Evolutionary conservation across 2,113 vertebrate species (phyloP).

Genomic region (Uria aalge): DNA sequence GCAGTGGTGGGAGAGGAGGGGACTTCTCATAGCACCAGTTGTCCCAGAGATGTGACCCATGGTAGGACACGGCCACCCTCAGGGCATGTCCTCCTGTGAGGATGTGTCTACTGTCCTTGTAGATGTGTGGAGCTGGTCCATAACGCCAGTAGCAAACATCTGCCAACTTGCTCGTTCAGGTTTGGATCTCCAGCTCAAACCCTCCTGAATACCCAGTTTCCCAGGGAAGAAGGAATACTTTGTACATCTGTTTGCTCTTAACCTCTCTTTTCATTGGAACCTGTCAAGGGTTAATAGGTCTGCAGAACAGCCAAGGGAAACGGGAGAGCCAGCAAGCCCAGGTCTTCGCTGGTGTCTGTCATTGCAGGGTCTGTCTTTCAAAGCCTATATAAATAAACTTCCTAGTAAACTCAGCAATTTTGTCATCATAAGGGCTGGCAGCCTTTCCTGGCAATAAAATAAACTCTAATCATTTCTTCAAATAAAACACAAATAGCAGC

Average conservation of each 20-base stretch:
- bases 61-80: accelerated
- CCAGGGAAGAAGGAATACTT: neutral
- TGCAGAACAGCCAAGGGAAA: neutral
- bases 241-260: neutral
- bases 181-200: neutral
- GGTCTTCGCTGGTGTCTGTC: neutral
- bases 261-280: neutral
- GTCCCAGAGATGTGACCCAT: neutral
- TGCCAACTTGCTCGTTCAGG: neutral
- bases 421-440: constrained; percentile 54
- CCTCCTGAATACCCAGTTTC: neutral
- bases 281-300: neutral
- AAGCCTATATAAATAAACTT: constrained; percentile 44
- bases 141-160: neutral
- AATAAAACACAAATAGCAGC: constrained; percentile 44
- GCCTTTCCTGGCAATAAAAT: constrained; percentile 53
- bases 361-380: constrained; percentile 5
- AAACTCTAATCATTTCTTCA: constrained; percentile 48
- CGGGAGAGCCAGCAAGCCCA: neutral
- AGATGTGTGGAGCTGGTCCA: neutral
- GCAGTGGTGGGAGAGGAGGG: neutral
- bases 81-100: neutral
- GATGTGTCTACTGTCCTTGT: accelerated
- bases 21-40: neutral
- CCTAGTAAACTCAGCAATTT: constrained; percentile 45